Conservation (phyloP, 1,140 invertebrate genomes). For the Drosophila burlai region DNA sequence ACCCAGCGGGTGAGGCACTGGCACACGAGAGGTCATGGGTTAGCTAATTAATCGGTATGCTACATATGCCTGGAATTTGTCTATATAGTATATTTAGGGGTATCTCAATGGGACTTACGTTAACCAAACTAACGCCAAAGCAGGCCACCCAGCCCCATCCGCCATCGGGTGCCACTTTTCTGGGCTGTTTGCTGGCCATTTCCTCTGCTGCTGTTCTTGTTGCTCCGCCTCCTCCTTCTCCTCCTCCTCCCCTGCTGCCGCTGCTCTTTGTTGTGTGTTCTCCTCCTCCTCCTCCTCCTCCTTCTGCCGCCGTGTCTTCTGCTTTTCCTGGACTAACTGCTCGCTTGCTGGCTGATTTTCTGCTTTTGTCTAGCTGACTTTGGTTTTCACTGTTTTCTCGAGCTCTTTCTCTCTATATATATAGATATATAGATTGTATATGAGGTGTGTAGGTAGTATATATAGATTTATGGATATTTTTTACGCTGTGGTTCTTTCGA, state of each 20-base stretch:
- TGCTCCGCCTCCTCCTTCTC: not conserved
- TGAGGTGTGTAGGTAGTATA: slow-evolving; percentile 32
- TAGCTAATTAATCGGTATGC: slow-evolving; percentile 32
- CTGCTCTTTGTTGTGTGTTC: slow-evolving; percentile 16
- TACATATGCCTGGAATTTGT: slow-evolving; percentile 1
- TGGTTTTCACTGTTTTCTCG: slow-evolving; percentile 30
- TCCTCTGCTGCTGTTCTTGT: slow-evolving; percentile 9
- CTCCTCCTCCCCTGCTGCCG: slow-evolving; percentile 6
- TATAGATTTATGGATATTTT: slow-evolving; percentile 54
- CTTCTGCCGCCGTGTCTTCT: slow-evolving; percentile 25
- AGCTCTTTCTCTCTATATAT: slow-evolving; percentile 35
- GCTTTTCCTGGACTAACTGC: slow-evolving; percentile 26
- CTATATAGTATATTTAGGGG: not conserved
- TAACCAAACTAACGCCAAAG: slow-evolving; percentile 91
- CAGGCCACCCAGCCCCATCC: slow-evolving; percentile 94
- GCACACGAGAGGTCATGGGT: not conserved
- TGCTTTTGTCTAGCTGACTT: slow-evolving; percentile 36
- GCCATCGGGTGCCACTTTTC: slow-evolving; percentile 84
- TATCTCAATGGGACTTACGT: slow-evolving; percentile 87
- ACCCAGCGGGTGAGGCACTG: not conserved
- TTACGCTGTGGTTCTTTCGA: slow-evolving; percentile 32
- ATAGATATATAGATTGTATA: slow-evolving; percentile 11
- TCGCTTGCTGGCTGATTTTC: slow-evolving; percentile 22
- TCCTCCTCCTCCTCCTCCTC: slow-evolving; percentile 11
- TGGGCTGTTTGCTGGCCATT: slow-evolving; percentile 76